A percentile compares a stretch with the other conserved stretches of the same genome.
Conservation (phyloP, 2,113 vertebrate genomes). For the Mirza zaza region DNA sequence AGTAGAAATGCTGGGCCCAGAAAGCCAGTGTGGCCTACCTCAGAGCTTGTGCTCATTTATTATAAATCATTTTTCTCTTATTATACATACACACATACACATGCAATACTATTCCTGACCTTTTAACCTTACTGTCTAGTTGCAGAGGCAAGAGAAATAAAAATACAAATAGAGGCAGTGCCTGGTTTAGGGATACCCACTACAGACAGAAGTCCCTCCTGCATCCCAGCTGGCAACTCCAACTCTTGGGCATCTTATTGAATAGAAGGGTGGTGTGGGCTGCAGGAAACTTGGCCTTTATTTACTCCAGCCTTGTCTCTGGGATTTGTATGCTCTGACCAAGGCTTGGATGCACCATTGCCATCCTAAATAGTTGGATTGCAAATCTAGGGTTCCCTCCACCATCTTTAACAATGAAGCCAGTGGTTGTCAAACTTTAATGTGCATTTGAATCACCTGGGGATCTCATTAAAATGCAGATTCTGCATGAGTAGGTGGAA, state of each 20-base stretch:
- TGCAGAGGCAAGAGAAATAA: background rate
- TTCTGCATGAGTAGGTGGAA: background rate
- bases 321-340: background rate
- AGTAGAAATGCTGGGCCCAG: background rate
- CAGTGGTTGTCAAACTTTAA: background rate
- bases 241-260: background rate
- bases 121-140: constrained; percentile 18
- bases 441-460: background rate
- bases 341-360: background rate
- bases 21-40: background rate
- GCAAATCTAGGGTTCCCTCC: constrained; percentile 4
- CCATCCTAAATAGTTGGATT: background rate
- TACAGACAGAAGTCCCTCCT: background rate
- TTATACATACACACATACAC: background rate
- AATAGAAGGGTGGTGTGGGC: background rate
- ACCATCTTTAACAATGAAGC: background rate
- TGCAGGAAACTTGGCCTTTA: background rate
- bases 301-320: background rate
- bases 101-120: background rate
- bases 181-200: background rate
- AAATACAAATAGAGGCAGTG: background rate
- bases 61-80: background rate
- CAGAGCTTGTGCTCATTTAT: constrained; percentile 37
- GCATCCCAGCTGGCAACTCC: background rate
- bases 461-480: constrained; percentile 55